Evolutionary conservation across 2,888 invertebrate genomes (phyloP), one percentile per base, ranked within the genome.

Genomic region (Trissolcus brochymenae): DNA sequence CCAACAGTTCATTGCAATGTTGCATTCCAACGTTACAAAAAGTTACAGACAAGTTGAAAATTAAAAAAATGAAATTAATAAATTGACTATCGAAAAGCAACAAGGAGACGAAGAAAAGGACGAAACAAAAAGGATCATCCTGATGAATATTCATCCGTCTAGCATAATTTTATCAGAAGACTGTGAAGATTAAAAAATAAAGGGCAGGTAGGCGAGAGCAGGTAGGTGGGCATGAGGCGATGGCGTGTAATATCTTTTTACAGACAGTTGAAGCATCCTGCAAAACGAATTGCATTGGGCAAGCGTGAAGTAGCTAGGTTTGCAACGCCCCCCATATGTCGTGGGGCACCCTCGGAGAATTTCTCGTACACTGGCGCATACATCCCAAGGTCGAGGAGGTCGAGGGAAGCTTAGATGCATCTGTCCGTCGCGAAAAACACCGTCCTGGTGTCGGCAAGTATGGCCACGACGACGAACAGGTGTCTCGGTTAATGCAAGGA

Each of bases 271-370:
- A 71, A 71, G 71, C 65, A 55, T 71, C 71, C 66, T 73, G 78
- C 55, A 74, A 76, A 72, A 61, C 65, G 71, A 76, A 76, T 73
- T 53, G 79, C 66, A 66, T 64, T 43, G 74, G 75, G 77, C 78
- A 77, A 79, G 80, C 78, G 81, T 76, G 73, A 78, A 78, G 78
- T 78, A 78, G 78, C 73, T 51, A 61, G 40, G 35, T 35, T 35
- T 35, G 84, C 81, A 83, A 87, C 87, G 87, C 87, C 87, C 86
- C 84, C 87, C 87, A 86, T 87, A 84, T 87, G 87, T 84, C 83
- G 83, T 82, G 68, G 68, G 9, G 35, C 35, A 35, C 60, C 65
- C 35, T 35, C 35, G 9, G 11, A 35, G 9, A 9, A 35, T 35
- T 35, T 6, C 35, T 35, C 6, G 7, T 35, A 72, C 60, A 71